Base-by-base conservation (phyloP, 2,113 vertebrate species). In the Diadophis punctatus region DNA sequence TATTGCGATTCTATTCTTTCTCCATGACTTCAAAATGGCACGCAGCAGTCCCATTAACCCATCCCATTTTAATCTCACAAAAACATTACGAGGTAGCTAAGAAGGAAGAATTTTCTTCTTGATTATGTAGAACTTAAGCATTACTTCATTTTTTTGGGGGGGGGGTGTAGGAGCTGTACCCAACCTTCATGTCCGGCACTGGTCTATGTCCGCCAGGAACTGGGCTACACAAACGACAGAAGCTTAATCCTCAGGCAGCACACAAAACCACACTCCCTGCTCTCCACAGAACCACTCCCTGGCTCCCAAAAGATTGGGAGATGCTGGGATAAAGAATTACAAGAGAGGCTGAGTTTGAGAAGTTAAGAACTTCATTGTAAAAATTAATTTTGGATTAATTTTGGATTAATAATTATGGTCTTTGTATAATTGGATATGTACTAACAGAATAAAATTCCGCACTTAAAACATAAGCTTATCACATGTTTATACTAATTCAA, bases 401-500 rank as follows among this genome's bases (percentile, higher is more conserved):
- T 53, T 53, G n/a, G 27, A 27, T 56, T 30, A 34, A 55, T 53
- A 25, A 46, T 80, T 20, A 74, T 53, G 58, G 12, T 88, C n/a
- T 52, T 18, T 80, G 51, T 88, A 11, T 16, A 8, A 56, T 85
- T 92, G 22, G 88, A 88, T 55, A 14, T 4, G 8, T 3, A 14
- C 39, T 34, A 20, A 86, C 14, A 20, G 14, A 46, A 49, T 80
- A 56, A 89, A 48, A 84, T 89, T 51, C 30, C 87, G 34, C 0
- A 11, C n/a, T 63, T 92, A 93, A 6, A 22, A 58, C 43, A 74
- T 6, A 3, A 90, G 27, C 53, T 3, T 86, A 20, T 85, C 85
- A 56, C 1, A 90, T 56, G 11, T 56, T 87, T 18, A 43, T n/a
- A 90, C 0, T 0, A 84, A 18, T 92, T 91, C 56, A 86, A 86